A percentile compares a stretch with the other conserved stretches of the same genome.
Conservation (phyloP, 1,140 invertebrate genomes). For the Nixonia krombeini region DNA sequence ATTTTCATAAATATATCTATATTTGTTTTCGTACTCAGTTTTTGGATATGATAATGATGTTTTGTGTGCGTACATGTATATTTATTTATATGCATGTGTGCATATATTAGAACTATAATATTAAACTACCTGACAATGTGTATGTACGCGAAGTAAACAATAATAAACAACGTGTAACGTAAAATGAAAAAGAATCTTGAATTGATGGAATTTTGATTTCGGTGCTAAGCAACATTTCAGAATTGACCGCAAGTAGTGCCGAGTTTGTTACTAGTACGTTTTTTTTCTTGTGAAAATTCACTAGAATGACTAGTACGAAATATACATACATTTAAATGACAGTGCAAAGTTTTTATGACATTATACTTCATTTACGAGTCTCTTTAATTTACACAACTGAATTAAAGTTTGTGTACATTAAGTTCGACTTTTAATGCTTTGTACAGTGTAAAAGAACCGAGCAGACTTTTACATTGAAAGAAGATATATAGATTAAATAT, state of each 20-base stretch:
- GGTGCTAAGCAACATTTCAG: constrained; percentile 6
- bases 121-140: no score
- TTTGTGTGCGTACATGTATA: neutral
- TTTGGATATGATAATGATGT: constrained; percentile 16
- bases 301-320: no score
- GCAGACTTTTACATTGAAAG: no score
- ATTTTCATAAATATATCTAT: constrained; percentile 17
- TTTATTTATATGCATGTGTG: constrained; percentile 6
- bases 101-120: constrained; percentile 2
- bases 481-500: no score
- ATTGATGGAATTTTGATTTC: constrained; percentile 6
- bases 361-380: no score
- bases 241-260: constrained; percentile 15
- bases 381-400: no score
- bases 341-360: no score
- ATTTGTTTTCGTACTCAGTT: constrained; percentile 25
- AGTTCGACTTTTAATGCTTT: no score
- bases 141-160: neutral
- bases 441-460: no score
- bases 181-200: constrained; percentile 1
- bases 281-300: constrained; percentile 2
- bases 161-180: neutral
- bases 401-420: no score
- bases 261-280: constrained; percentile 19
- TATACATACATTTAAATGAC: no score